A percentile compares a stretch with the other conserved stretches of the same genome.
phyloP scores from a whole-genome alignment of 2,797 vertebrate genomes.

The Hipposideros larvatus region DNA sequence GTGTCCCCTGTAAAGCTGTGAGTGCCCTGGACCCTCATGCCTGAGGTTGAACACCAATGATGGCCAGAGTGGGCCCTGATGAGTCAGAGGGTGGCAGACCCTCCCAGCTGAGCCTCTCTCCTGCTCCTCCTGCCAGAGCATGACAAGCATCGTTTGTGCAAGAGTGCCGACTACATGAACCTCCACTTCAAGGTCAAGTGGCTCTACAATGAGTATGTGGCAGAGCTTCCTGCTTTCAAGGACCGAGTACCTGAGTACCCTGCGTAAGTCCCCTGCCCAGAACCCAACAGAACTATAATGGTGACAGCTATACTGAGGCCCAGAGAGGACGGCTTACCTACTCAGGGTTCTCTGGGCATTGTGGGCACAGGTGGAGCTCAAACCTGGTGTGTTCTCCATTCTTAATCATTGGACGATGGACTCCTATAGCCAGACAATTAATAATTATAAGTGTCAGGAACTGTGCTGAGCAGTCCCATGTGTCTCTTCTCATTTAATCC shows the following conservation, averaged over 20 bases:
- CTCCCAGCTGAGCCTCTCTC: background rate
- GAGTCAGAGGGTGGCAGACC: background rate
- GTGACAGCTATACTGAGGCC: background rate
- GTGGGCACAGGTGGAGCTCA: background rate
- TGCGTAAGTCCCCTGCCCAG: conserved; percentile 91
- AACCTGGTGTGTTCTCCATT: background rate
- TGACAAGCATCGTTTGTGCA: conserved; percentile 98
- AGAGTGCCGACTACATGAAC: conserved; percentile 99
- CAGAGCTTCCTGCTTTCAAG: conserved; percentile 97
- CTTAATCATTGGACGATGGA: background rate
- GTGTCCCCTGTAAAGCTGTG: background rate
- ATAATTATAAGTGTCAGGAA: background rate
- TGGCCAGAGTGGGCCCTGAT: background rate
- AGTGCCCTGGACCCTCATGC: background rate
- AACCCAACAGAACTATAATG: background rate
- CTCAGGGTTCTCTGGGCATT: background rate
- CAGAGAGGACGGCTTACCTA: background rate
- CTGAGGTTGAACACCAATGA: background rate
- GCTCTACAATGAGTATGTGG: conserved; percentile 99
- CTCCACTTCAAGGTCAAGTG: conserved; percentile 99
- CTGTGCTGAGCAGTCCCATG: background rate
- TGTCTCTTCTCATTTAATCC: background rate
- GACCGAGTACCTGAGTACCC: conserved; percentile 98
- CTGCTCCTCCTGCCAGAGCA: conserved; percentile 90
- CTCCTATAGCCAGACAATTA: background rate